phyloP scores from a whole-genome alignment of 23 tunicate species.

The Ciona savignyi region DNA sequence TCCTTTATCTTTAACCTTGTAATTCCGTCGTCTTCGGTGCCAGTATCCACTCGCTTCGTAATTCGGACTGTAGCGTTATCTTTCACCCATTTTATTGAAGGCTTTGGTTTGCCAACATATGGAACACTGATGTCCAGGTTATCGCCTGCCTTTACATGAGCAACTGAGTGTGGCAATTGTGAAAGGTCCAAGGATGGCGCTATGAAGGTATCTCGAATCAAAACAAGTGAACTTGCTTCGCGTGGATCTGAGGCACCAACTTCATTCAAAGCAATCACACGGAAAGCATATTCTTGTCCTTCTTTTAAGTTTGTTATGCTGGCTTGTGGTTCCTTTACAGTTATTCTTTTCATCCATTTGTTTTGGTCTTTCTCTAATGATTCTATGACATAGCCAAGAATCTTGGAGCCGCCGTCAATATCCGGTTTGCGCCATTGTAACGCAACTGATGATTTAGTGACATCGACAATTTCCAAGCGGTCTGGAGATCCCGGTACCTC shows the following conservation, averaged over 20 bases:
- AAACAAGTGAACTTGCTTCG: slow-evolving; percentile 38
- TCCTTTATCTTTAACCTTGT: slow-evolving; percentile 30
- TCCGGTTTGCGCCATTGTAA: slow-evolving; percentile 82
- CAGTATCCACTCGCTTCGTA: slow-evolving; percentile 38
- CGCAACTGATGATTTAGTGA: slow-evolving; percentile 49
- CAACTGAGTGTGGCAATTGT: slow-evolving; percentile 51
- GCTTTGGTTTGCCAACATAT: slow-evolving; percentile 71
- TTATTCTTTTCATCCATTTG: slow-evolving; percentile 77
- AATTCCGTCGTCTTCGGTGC: slow-evolving; percentile 9
- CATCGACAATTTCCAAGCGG: slow-evolving; percentile 50
- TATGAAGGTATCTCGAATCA: slow-evolving; percentile 51
- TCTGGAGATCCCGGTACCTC: slow-evolving; percentile 85
- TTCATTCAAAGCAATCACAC: slow-evolving; percentile 81
- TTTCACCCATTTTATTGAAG: slow-evolving; percentile 53
- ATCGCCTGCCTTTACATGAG: slow-evolving; percentile 57
- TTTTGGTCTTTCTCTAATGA: slow-evolving; percentile 75
- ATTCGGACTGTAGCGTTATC: slow-evolving; percentile 22
- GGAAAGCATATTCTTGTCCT: slow-evolving; percentile 72
- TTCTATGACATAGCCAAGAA: slow-evolving; percentile 71
- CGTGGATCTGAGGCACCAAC: slow-evolving; percentile 79
- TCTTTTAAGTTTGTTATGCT: slow-evolving; percentile 55
- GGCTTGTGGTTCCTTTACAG: slow-evolving; percentile 39
- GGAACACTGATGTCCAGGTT: slow-evolving; percentile 48
- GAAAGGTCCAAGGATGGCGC: slow-evolving; percentile 61
- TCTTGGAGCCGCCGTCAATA: slow-evolving; percentile 78